Evolutionary conservation across 2,888 invertebrate genomes (phyloP), one percentile per base, ranked within the genome.

Genomic region (Cordilura impudica): DNA sequence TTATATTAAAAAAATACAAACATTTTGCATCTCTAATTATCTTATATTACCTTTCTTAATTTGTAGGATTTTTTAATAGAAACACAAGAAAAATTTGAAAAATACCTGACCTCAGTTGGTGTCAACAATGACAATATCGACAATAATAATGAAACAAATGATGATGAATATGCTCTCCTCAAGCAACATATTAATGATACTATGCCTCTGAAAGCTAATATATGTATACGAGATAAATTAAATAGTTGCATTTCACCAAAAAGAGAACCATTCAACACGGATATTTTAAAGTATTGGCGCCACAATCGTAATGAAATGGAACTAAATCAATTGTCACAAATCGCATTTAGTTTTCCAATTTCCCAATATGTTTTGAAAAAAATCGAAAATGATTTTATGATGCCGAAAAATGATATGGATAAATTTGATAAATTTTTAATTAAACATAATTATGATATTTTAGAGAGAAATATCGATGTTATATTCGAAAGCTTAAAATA

Each of bases 261-360:
- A 35, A 53, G 71, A 6, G 19, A 71, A 54, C 71, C 53, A 0
- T 61, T 71, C 18, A 63, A 31, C 31, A 1, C 45, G 12, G 61
- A 71, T 35, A 47, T 71, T 54, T 71, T 71, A 31, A 71, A 45
- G 4, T 54, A 63, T 31, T 71, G 71, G 71, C 45, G 35, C 45
- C 16, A 31, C n/a, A 61, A 54, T 31, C 53, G 61, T 7, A 8
- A 54, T 5, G 21, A 23, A 45, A 61, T 54, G 21, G 21, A 61
- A 16, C 31, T 71, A n/a, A 45, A 21, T 12, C 51, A 45, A n/a
- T 45, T 71, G 21, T 23, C 61, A 1, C 53, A 71, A 54, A 63
- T 71, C 7, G 45, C 23, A 31, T 45, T 71, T 61, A n/a, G 31
- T 31, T 21, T 31, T 16, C 23, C 71, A 8, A 14, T 53, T 23